Conservation (phyloP, 2,797 vertebrate species). For the Chaunax sp. region DNA sequence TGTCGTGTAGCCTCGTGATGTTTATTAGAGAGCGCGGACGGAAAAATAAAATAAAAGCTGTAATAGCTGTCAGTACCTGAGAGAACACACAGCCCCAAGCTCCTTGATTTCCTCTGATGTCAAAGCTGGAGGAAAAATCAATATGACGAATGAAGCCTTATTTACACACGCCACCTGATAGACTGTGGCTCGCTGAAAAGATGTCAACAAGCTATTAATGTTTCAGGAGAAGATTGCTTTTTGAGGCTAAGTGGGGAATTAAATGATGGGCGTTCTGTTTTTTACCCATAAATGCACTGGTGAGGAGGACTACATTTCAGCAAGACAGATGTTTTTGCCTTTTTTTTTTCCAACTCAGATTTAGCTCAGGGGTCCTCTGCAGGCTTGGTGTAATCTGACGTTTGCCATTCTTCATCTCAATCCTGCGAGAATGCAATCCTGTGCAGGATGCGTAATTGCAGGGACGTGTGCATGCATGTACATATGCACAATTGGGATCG, state of each 20-base stretch:
- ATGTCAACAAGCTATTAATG: constrained; percentile 68
- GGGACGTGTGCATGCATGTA: neutral
- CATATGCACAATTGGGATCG: constrained; percentile 30
- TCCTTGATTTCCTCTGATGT: constrained; percentile 73
- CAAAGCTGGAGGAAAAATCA: constrained; percentile 72
- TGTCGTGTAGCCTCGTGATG: constrained; percentile 5
- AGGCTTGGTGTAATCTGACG: constrained; percentile 45
- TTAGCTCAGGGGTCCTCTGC: constrained; percentile 24
- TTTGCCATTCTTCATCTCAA: constrained; percentile 50
- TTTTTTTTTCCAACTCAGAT: constrained; percentile 25
- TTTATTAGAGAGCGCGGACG: constrained; percentile 36
- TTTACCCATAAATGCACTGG: constrained; percentile 33
- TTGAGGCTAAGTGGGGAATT: constrained; percentile 61
- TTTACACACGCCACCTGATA: constrained; percentile 70
- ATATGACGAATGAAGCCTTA: constrained; percentile 73
- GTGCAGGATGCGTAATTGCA: constrained; percentile 15
- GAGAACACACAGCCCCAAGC: constrained; percentile 51
- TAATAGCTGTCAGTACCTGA: constrained; percentile 45
- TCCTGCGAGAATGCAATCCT: constrained; percentile 10
- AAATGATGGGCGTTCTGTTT: constrained; percentile 59
- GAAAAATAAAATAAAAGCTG: constrained; percentile 42
- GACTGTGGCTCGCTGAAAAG: constrained; percentile 65
- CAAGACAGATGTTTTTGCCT: constrained; percentile 50
- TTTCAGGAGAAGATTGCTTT: constrained; percentile 66
- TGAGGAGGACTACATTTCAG: constrained; percentile 36